Evolutionary conservation across 1,140 invertebrate species (phyloP).

Genomic region (Bathynomus jamesi): DNA sequence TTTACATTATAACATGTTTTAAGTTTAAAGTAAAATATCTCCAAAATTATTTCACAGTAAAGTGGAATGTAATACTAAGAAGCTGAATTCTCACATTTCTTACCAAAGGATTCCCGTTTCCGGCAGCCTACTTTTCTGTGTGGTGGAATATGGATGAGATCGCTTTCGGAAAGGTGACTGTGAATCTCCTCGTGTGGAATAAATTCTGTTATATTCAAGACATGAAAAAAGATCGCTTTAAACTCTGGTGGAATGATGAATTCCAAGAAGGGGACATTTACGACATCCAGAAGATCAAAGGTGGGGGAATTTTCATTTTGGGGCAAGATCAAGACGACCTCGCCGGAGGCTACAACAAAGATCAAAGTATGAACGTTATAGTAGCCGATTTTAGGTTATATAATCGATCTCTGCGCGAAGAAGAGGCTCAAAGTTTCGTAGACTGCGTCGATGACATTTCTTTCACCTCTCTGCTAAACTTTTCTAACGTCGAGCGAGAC

Average conservation of each 20-base stretch:
- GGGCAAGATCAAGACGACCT: constrained; percentile 8
- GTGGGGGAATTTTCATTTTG: constrained; percentile 6
- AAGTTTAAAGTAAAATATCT: no score
- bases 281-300: background rate
- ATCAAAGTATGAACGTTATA: constrained; percentile 2
- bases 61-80: no score
- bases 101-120: no score
- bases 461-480: no score
- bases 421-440: background rate
- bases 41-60: no score
- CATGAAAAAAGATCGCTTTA: background rate
- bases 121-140: no score
- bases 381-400: background rate
- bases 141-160: no score
- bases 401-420: background rate
- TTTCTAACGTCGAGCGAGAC: no score
- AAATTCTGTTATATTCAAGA: background rate
- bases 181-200: constrained; percentile 46
- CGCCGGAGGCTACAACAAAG: background rate
- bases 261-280: background rate
- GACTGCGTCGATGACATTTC: no score
- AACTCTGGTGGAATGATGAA: constrained; percentile 3
- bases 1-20: no score
- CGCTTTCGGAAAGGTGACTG: no score
- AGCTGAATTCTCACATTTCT: no score